These are phyloP conservation scores for Cyanistes caeruleus DNA, from an alignment of 2,113 vertebrate genomes.

Conservation along the genomic window DNA sequence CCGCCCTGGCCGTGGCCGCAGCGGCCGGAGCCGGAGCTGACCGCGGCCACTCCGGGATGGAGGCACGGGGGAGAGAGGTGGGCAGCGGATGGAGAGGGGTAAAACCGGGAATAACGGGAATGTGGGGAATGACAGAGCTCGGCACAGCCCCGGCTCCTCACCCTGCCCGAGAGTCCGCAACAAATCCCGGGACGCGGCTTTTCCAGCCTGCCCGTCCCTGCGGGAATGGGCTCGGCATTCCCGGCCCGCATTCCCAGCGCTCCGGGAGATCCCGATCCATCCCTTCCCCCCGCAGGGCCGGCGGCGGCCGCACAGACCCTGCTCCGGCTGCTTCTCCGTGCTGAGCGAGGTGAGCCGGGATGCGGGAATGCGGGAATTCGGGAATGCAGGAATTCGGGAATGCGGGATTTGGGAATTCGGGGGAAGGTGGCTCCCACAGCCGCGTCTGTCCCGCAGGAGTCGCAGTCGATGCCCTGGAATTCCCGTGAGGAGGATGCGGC, in stretches of 20 bases:
- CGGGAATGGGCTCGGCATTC: background rate
- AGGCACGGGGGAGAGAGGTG: background rate
- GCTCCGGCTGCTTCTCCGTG: conserved; percentile 37
- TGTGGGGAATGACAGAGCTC: background rate
- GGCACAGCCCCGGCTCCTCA: too few relatives aligned
- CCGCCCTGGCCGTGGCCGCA: background rate
- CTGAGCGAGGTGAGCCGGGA: conserved; percentile 5
- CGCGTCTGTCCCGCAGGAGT: background rate
- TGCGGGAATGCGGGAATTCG: fast-evolving
- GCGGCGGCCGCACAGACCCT: conserved; percentile 9
- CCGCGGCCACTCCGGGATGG: background rate
- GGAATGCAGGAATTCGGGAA: fast-evolving
- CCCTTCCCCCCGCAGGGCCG: background rate
- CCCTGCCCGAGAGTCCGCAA: too few relatives aligned
- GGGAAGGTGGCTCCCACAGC: background rate
- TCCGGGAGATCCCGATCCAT: background rate
- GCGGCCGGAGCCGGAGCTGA: background rate
- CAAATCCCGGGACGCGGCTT: background rate
- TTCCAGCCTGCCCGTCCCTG: background rate
- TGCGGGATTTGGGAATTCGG: fast-evolving
- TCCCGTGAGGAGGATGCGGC: background rate
- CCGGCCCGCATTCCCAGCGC: background rate
- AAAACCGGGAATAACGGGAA: background rate
- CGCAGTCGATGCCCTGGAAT: background rate
- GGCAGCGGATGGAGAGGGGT: fast-evolving